Conservation (phyloP, 2,888 invertebrate species). For the Caenorhabditis plicata region DNA sequence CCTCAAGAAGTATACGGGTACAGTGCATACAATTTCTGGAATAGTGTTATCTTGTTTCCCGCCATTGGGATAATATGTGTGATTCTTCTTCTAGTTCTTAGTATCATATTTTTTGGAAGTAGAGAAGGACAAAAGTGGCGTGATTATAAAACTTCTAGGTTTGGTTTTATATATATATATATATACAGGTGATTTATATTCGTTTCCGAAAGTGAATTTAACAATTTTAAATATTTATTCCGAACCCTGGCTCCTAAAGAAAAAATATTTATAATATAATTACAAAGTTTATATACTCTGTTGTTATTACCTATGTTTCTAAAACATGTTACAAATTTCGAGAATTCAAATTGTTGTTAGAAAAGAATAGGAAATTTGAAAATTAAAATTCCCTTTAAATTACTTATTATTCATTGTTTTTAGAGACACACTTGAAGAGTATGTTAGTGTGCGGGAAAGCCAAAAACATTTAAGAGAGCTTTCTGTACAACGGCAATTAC, state of each 20-base stretch:
- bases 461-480: conserved; percentile 63
- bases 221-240: no score
- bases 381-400: no score
- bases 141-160: conserved; percentile 66
- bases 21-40: conserved; percentile 50
- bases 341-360: no score
- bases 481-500: conserved; percentile 62
- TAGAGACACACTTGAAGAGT: conserved; percentile 64
- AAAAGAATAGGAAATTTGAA: no score
- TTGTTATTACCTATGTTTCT: no score
- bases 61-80: conserved; percentile 56
- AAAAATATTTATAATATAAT: no score
- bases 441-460: conserved; percentile 58
- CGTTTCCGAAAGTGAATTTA: no score
- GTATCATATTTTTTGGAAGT: conserved; percentile 63
- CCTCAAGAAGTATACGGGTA: conserved; percentile 29
- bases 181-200: not conserved
- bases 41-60: conserved; percentile 50
- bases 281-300: no score
- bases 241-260: no score
- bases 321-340: no score
- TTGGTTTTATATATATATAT: not conserved
- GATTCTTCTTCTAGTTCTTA: conserved; percentile 54
- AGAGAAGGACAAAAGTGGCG: conserved; percentile 66
- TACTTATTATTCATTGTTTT: conserved; percentile 3